phyloP scores from a whole-genome alignment of 2,113 vertebrate species.

The Tilapia sparmanii region DNA sequence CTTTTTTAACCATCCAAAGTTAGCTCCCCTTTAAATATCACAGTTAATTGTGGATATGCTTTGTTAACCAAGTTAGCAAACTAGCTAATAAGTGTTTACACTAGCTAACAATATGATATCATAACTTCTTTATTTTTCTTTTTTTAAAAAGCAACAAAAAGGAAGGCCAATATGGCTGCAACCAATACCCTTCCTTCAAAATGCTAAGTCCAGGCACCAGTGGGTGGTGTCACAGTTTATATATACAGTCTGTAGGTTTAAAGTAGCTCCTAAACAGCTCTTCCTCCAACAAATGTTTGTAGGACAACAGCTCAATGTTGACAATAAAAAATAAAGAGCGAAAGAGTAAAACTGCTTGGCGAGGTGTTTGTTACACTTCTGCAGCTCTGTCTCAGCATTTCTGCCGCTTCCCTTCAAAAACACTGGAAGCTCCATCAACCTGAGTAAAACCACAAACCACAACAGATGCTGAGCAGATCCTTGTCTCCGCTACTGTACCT shows the following conservation, averaged over 20 bases:
- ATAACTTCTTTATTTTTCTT: background rate
- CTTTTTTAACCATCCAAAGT: background rate
- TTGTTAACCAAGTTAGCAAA: background rate
- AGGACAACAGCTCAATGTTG: background rate
- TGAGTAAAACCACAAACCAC: conserved; percentile 32
- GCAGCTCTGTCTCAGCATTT: background rate
- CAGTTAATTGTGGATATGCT: background rate
- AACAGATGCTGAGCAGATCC: conserved; percentile 8
- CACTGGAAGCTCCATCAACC: background rate
- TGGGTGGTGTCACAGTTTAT: background rate
- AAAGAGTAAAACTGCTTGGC: background rate
- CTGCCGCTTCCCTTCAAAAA: background rate
- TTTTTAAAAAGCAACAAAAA: background rate
- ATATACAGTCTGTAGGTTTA: background rate
- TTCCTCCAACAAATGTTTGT: background rate
- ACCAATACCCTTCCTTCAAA: background rate
- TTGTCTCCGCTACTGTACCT: conserved; percentile 64
- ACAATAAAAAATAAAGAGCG: background rate
- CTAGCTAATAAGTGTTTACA: background rate
- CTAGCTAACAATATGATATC: background rate
- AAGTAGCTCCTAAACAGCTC: background rate
- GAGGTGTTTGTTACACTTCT: background rate
- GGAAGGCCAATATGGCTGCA: background rate
- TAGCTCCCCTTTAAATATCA: background rate
- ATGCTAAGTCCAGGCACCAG: background rate